Evolutionary conservation across 64 coral and sea anemone genomes (phyloP), one percentile per base, ranked within the genome.

Genomic region (Stichodactyla helianthus): DNA sequence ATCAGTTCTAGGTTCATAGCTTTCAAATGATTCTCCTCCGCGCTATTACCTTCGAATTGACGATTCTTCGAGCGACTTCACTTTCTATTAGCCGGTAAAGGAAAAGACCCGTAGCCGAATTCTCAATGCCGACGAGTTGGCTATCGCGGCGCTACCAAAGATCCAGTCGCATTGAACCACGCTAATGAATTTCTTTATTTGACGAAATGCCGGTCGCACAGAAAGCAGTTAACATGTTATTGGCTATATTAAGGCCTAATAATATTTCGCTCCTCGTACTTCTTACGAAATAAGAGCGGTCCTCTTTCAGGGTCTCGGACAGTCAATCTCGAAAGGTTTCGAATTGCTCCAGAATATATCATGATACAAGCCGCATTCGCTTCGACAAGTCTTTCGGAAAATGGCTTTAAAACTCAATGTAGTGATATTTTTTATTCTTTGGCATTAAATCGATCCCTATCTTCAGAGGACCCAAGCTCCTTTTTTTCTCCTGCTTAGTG

Each of bases 121-220:
- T 20, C 17, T 52, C 15, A 10, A 81, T 4, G 26, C 68, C 68
- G 68, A 74, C 68, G 7, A 31, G 7, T 54, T 28, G 50, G 78
- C 78, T 28, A 13, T 81, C 19, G 78, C 78, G 50, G 78, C 25
- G 31, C 51, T 54, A 79, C 77, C 44, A 81, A 51, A 74, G 35
- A 53, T 81, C 53, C 52, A 81, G 50, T 17, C 78, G 50, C 52
- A 81, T 52, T 81, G 28, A 79, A 16, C 77, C 9, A 86, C 85
- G 90, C 91, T 95, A 95, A 95, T 95, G 93, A 95, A 95, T 92
- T 95, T 93, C 91, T 95, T 95, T 92, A 95, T 95, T 95, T 95
- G 93, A 92, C 85, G 90, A 92, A 94, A 89, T 95, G 93, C 84
- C 90, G 77, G 87, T 56, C 83, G 82, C 88, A 83, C 86, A 88